phyloP scores from a whole-genome alignment of 1,140 invertebrate genomes.

The Microvelia longipes region DNA sequence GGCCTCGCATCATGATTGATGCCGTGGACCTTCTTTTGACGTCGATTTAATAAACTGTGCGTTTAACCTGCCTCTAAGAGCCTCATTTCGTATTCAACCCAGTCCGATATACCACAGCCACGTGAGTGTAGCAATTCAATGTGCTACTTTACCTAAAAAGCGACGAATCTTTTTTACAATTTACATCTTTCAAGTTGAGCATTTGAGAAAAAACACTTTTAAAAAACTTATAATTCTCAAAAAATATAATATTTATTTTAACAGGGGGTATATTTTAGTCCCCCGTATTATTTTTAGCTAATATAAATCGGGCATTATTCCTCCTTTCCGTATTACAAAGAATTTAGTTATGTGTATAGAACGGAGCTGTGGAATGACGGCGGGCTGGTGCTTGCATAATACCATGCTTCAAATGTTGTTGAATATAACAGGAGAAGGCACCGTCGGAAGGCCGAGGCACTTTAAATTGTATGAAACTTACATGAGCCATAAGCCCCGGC shows the following conservation, averaged over 20 bases:
- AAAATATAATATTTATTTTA: too few relatives aligned
- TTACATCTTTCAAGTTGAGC: too few relatives aligned
- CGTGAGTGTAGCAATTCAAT: background rate
- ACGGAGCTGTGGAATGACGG: background rate
- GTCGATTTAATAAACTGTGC: conserved; percentile 20
- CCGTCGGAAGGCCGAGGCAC: conserved; percentile 17
- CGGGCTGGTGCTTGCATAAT: conserved; percentile 20
- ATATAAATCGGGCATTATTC: too few relatives aligned
- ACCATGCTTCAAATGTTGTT: conserved; percentile 20
- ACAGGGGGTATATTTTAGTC: too few relatives aligned
- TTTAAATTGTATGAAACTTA: conserved; percentile 31
- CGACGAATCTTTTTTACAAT: too few relatives aligned
- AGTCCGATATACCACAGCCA: background rate
- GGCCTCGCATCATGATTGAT: conserved; percentile 17
- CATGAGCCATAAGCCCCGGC: conserved; percentile 26
- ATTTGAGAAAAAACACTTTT: too few relatives aligned
- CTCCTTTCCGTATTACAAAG: too few relatives aligned
- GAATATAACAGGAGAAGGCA: conserved; percentile 19
- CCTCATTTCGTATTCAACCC: background rate
- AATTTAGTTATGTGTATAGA: background rate
- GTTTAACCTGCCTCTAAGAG: background rate
- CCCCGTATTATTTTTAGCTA: too few relatives aligned
- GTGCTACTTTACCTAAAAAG: too few relatives aligned
- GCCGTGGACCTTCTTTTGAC: conserved; percentile 15
- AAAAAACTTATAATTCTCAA: too few relatives aligned